Percentiles rank a stretch among this genome's conserved stretches.
Conservation (phyloP, 2,888 invertebrate species). For the Prionchulus punctatus region DNA sequence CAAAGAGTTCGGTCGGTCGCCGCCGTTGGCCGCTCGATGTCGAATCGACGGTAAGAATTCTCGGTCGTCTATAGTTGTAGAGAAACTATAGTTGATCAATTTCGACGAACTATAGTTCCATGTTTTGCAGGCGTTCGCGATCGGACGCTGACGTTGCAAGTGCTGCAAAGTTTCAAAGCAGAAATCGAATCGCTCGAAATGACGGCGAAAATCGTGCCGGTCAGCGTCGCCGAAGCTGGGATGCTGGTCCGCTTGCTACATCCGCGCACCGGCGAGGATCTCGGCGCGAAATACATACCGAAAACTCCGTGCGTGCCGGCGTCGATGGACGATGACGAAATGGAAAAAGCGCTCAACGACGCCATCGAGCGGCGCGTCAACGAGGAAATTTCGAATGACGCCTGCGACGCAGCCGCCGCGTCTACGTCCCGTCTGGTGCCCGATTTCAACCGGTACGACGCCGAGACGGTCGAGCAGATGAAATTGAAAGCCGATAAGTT, state of each 20-base stretch:
- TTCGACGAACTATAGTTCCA: not conserved
- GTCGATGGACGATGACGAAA: too few species aligned
- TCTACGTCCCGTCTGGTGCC: too few species aligned
- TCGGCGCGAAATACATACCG: not conserved
- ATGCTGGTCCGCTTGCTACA: not conserved
- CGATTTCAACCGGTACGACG: not conserved
- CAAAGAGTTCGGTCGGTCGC: not conserved
- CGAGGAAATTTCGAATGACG: too few species aligned
- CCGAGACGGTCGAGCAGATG: not conserved
- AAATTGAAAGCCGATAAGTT: not conserved
- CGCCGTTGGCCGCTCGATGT: slow-evolving; percentile 3
- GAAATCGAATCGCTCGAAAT: not conserved
- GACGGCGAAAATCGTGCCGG: too few species aligned
- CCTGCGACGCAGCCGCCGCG: too few species aligned
- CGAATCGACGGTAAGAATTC: slow-evolving; percentile 1
- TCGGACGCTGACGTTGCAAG: not conserved
- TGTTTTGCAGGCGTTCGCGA: not conserved
- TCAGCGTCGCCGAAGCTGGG: not conserved
- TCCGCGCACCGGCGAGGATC: not conserved
- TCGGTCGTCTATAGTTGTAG: not conserved
- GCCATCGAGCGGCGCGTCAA: not conserved
- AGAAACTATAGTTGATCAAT: not conserved
- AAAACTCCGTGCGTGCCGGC: too few species aligned
- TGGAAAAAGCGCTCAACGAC: not conserved
- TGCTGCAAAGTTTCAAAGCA: not conserved